Evolutionary conservation across 2,797 vertebrate species (phyloP).

Genomic region (Pelobates cultripes): DNA sequence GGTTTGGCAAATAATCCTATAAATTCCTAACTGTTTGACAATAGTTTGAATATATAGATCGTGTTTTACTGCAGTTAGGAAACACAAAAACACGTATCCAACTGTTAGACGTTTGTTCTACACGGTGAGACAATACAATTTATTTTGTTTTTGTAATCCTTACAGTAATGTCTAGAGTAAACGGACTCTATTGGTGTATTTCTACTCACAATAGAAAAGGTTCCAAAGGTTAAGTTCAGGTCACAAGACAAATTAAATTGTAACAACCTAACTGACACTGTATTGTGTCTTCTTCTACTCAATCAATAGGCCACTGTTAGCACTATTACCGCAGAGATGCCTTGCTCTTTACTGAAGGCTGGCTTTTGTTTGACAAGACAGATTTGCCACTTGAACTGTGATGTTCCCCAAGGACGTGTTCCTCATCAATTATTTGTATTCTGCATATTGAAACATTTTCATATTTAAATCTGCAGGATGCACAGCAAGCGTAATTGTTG

Average conservation of each 20-base stretch:
- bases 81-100: neutral
- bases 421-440: slow-evolving; percentile 80
- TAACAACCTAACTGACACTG: slow-evolving; percentile 80
- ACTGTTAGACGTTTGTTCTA: slow-evolving; percentile 19
- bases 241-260: slow-evolving; percentile 82
- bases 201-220: slow-evolving; percentile 71
- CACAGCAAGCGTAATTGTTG: slow-evolving; percentile 35
- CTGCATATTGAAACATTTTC: slow-evolving; percentile 73
- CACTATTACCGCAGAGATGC: slow-evolving; percentile 83
- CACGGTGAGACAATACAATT: slow-evolving; percentile 41
- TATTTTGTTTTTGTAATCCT: slow-evolving; percentile 41
- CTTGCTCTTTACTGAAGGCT: slow-evolving; percentile 74
- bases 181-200: slow-evolving; percentile 61
- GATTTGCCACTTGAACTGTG: slow-evolving; percentile 79
- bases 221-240: slow-evolving; percentile 80
- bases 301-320: slow-evolving; percentile 80
- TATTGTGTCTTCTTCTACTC: slow-evolving; percentile 81
- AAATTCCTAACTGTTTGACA: too few relatives aligned
- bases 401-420: slow-evolving; percentile 74
- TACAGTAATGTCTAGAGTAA: slow-evolving; percentile 57
- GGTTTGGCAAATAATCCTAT: too few relatives aligned
- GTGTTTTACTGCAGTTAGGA: neutral
- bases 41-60: neutral
- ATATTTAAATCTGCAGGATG: slow-evolving; percentile 62
- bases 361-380: slow-evolving; percentile 77